These are phyloP conservation scores for Drosophila glabriapex DNA, from an alignment of 2,888 invertebrate genomes.

Conservation along the genomic window DNA sequence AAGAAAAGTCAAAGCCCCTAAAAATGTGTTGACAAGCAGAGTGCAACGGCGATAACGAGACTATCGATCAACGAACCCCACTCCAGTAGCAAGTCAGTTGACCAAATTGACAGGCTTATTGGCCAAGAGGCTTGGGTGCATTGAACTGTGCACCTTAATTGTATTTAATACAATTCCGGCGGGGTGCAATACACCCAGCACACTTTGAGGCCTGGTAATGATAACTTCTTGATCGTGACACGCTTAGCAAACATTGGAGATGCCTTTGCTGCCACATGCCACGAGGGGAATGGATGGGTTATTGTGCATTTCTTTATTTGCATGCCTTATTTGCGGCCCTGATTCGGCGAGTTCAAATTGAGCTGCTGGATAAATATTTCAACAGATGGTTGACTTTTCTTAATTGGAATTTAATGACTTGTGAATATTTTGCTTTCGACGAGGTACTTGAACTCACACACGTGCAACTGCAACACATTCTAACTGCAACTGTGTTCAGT, in stretches of 20 bases:
- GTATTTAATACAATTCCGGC: constrained; percentile 27
- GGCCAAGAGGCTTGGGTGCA: constrained; percentile 39
- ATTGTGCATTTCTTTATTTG: constrained; percentile 11
- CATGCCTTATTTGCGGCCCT: constrained; percentile 40
- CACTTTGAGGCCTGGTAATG: constrained; percentile 37
- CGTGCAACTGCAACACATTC: background rate
- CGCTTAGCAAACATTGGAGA: constrained; percentile 43
- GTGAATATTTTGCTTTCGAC: constrained; percentile 28
- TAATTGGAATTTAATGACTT: constrained; percentile 59
- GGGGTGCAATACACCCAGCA: constrained; percentile 46
- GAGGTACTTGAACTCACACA: constrained; percentile 35
- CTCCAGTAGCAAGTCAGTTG: constrained; percentile 18
- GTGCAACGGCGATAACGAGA: constrained; percentile 34
- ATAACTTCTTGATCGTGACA: constrained; percentile 53
- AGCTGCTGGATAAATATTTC: constrained; percentile 54
- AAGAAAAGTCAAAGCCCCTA: constrained; percentile 15
- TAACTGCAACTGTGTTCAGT: background rate
- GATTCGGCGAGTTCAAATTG: constrained; percentile 46
- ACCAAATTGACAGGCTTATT: constrained; percentile 35
- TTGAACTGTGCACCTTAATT: constrained; percentile 31
- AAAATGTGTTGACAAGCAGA: constrained; percentile 24
- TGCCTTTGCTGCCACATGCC: background rate
- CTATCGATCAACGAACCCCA: constrained; percentile 38
- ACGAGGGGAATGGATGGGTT: background rate
- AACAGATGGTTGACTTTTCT: constrained; percentile 41